A percentile compares a stretch with the other conserved stretches of the same genome.
These are phyloP conservation scores for Chrysochloris asiatica DNA, from an alignment of 2,113 vertebrate genomes.

Conservation along the genomic window DNA sequence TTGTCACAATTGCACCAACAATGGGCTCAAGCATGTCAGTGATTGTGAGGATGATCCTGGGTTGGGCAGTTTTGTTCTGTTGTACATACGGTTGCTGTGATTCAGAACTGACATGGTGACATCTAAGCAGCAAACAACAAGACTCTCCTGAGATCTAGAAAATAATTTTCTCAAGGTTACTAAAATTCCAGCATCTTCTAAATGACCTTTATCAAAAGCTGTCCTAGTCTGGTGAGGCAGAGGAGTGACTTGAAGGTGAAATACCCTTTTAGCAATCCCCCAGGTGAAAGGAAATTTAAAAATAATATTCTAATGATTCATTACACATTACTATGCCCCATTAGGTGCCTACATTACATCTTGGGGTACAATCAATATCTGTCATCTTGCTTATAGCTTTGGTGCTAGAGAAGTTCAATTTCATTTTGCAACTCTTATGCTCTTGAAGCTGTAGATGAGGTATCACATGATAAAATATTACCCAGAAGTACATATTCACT, in stretches of 20 bases:
- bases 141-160: background rate
- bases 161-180: conserved; percentile 45
- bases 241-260: conserved; percentile 77
- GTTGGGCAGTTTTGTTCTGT: too few species aligned
- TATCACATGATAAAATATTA: conserved; percentile 77
- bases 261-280: conserved; percentile 68
- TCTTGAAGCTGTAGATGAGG: conserved; percentile 70
- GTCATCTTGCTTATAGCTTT: conserved; percentile 79
- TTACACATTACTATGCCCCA: conserved; percentile 78
- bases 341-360: conserved; percentile 79
- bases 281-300: conserved; percentile 76
- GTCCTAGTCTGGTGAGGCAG: background rate
- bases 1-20: too few species aligned
- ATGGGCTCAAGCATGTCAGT: too few species aligned
- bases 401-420: conserved; percentile 75
- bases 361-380: conserved; percentile 79
- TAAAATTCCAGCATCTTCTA: conserved; percentile 46
- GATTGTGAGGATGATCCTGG: too few species aligned
- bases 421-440: conserved; percentile 75
- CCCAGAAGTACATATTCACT: conserved; percentile 75
- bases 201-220: conserved; percentile 67
- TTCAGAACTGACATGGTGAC: too few species aligned
- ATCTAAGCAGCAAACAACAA: too few species aligned
- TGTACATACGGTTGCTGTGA: too few species aligned
- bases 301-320: conserved; percentile 82